Evolutionary conservation across 2,888 invertebrate species (phyloP), one percentile per base, ranked within the genome.

Genomic region (Agrochola macilenta): DNA sequence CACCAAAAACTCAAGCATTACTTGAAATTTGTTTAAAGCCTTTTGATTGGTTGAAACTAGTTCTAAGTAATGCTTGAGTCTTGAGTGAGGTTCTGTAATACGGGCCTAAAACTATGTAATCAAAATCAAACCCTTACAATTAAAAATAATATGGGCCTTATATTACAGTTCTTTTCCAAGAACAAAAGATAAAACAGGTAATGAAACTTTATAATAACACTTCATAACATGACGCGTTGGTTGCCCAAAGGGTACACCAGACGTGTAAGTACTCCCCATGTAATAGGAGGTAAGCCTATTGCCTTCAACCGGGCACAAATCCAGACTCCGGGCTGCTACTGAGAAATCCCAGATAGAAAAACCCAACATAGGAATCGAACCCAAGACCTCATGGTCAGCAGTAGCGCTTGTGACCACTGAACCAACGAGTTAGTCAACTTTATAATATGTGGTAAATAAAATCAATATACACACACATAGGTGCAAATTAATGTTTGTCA

Each of bases 401-500:
- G 26, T 26, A 26, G 7, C 14, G 14, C 58, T 26, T 17, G 17
- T 9, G 1, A 30, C 9, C 60, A 60, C 17, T 17, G 30, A 8
- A 60, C 30, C 60, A n/a, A n/a, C n/a, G 9, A 30, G 30, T 8
- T 17, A 17, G 30, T 30, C 60, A 30, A 60, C 30, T 60, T 60
- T 30, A 46, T 54, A 79, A 54, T 63, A 70, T 70, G 70, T 70
- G 26, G 20, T 57, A 79, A 63, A 63, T 70, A 71, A 57, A 78
- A 49, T 79, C 71, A 39, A 78, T 54, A 39, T 54, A 54, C 8
- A 61, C 54, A 63, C 23, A 69, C 60, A 61, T 26, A 58, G 26
- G 63, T 72, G 63, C 78, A 78, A 71, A 64, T 79, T 65, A 65
- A 58, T 79, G 63, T 79, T 68, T 74, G 63, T 76, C 76, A 65